phyloP scores from a whole-genome alignment of 1,140 invertebrate genomes.

The Euwallacea similis region DNA sequence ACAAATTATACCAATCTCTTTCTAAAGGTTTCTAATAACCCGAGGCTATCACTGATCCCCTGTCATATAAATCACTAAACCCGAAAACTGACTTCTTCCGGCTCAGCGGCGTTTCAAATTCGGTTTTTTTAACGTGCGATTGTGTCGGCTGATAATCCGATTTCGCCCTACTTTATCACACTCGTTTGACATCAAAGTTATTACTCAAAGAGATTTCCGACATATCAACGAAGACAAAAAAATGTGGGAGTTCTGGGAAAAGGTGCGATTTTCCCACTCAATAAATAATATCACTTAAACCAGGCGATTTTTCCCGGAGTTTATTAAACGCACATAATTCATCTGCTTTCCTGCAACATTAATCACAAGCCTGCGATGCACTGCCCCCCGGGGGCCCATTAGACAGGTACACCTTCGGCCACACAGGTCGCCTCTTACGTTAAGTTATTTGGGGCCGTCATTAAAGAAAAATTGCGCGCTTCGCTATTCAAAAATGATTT shows the following conservation, averaged over 20 bases:
- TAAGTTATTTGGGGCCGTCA: conserved; percentile 28
- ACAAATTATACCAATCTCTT: too few relatives aligned
- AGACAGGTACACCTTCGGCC: conserved; percentile 33
- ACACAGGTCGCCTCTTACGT: conserved; percentile 23
- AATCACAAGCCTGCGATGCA: conserved; percentile 20
- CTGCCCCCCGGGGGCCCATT: conserved; percentile 30
- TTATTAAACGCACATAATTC: conserved; percentile 36
- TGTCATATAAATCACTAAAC: conserved; percentile 10
- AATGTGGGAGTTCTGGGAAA: too few relatives aligned
- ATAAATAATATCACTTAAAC: conserved; percentile 29
- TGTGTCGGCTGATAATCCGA: conserved; percentile 11
- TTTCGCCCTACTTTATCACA: not conserved
- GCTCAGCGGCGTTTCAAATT: conserved; percentile 11
- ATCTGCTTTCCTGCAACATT: conserved; percentile 31
- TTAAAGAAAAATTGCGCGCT: conserved; percentile 19
- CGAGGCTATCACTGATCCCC: not conserved
- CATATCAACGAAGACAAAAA: conserved; percentile 1
- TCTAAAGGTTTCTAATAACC: too few relatives aligned
- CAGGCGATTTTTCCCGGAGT: not conserved
- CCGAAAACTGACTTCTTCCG: conserved; percentile 23
- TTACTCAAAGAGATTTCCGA: not conserved
- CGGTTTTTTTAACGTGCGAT: conserved; percentile 14
- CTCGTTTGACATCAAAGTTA: conserved; percentile 6
- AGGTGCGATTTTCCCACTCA: conserved; percentile 15
- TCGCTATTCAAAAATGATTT: conserved; percentile 22